Evolutionary conservation across 2,113 vertebrate genomes (phyloP).

Genomic region (Nyctibius bracteatus): DNA sequence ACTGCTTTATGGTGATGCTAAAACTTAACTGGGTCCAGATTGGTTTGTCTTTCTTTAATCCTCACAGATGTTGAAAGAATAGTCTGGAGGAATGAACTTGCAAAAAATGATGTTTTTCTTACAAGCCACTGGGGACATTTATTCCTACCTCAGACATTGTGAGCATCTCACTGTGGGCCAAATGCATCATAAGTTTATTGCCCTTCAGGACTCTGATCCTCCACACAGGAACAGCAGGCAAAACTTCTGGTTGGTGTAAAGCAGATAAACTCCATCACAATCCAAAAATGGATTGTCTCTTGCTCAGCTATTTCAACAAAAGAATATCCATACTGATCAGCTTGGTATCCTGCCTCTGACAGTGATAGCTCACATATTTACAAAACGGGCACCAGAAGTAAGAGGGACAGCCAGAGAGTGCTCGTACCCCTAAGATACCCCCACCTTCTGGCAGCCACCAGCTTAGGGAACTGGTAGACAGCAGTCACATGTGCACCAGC

Average conservation of each 20-base stretch:
- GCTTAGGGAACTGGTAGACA: not conserved
- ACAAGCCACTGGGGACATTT: not conserved
- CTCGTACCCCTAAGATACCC: not conserved
- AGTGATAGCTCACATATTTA: not conserved
- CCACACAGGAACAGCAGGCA: not conserved
- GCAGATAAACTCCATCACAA: not conserved
- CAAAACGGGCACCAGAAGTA: not conserved
- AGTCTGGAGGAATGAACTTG: not conserved
- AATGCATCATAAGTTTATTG: not conserved
- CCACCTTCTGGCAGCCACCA: not conserved
- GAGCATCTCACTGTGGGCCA: not conserved
- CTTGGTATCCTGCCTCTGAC: not conserved
- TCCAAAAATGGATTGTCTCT: not conserved
- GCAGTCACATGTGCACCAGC: not conserved
- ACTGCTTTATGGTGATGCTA: not conserved
- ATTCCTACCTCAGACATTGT: not conserved
- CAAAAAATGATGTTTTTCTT: not conserved
- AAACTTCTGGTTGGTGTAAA: not conserved
- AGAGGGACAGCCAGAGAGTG: not conserved
- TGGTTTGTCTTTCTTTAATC: not conserved
- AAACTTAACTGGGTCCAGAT: not conserved
- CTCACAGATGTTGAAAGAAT: not conserved
- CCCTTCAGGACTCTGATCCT: not conserved
- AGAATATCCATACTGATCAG: not conserved
- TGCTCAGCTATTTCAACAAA: not conserved